Percentiles rank a stretch among this genome's conserved stretches.
Evolutionary conservation across 2,113 vertebrate species (phyloP).

Genomic region (Cyanoderma ruficeps): DNA sequence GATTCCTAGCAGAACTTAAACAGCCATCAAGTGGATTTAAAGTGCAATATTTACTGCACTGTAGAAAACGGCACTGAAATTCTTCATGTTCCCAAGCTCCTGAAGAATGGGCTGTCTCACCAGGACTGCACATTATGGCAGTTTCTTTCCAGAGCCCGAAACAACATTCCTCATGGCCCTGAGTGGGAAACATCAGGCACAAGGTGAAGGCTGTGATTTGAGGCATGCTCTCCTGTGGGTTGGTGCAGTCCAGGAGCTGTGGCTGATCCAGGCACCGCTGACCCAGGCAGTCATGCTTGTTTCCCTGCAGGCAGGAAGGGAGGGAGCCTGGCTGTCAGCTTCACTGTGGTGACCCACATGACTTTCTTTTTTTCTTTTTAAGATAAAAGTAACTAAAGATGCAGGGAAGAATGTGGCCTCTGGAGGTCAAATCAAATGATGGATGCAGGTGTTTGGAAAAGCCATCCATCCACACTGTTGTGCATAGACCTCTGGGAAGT

Average conservation of each 20-base stretch:
- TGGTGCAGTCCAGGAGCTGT: background rate
- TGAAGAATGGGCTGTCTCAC: background rate
- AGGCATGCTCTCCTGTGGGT: background rate
- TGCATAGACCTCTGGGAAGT: background rate
- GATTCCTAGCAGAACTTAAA: background rate
- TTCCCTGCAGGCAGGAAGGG: background rate
- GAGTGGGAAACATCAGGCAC: background rate
- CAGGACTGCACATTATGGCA: background rate
- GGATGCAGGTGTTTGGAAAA: background rate
- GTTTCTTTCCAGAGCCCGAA: background rate
- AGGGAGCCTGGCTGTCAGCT: background rate
- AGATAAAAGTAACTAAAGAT: background rate
- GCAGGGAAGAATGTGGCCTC: background rate
- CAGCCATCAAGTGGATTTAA: background rate
- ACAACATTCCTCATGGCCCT: background rate
- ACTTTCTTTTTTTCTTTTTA: background rate
- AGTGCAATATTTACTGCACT: background rate
- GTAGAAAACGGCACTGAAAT: background rate
- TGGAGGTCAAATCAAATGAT: background rate
- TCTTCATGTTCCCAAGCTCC: background rate
- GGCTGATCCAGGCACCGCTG: background rate
- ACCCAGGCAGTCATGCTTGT: fast-evolving
- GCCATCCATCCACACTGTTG: background rate
- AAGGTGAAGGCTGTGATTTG: background rate
- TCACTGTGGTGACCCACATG: background rate